Percentiles rank a stretch among this genome's conserved stretches.
Evolutionary conservation across 2,113 vertebrate species (phyloP).

Genomic region (Reinhardtius hippoglossoides): DNA sequence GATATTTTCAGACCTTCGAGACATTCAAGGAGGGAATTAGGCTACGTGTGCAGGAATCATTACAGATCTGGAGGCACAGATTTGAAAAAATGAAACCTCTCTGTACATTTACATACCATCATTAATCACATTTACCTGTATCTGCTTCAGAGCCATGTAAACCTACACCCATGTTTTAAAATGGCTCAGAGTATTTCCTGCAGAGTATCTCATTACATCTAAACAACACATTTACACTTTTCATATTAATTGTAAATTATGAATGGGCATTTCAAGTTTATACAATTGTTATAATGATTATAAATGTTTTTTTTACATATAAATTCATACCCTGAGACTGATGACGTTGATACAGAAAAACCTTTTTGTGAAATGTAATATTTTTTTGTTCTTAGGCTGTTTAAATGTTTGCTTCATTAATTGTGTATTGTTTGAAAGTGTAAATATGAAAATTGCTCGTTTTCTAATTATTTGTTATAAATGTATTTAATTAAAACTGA

Average conservation of each 20-base stretch:
- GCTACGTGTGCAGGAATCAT: neutral
- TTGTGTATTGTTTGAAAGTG: conserved; percentile 33
- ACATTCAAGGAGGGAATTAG: neutral
- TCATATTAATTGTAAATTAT: conserved; percentile 33
- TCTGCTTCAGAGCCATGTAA: neutral
- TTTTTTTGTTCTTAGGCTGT: conserved; percentile 6
- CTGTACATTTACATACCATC: neutral
- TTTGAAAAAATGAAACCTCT: too few species aligned
- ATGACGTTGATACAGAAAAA: conserved; percentile 26
- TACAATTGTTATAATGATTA: conserved; percentile 10
- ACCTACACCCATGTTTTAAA: neutral
- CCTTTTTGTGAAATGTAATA: neutral
- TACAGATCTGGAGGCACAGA: too few species aligned
- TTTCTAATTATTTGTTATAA: conserved; percentile 20
- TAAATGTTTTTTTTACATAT: neutral
- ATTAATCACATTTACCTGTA: neutral
- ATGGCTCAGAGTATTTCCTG: conserved; percentile 6
- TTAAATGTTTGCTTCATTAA: conserved; percentile 8
- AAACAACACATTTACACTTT: conserved; percentile 38
- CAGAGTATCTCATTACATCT: conserved; percentile 22
- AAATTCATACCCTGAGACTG: neutral
- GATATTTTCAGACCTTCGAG: neutral
- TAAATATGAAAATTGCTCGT: conserved; percentile 47
- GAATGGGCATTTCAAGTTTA: neutral
- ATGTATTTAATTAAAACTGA: conserved; percentile 33